Evolutionary conservation across 2,797 vertebrate species (phyloP), one percentile per base, ranked within the genome.

Genomic region (Fratercula arctica): DNA sequence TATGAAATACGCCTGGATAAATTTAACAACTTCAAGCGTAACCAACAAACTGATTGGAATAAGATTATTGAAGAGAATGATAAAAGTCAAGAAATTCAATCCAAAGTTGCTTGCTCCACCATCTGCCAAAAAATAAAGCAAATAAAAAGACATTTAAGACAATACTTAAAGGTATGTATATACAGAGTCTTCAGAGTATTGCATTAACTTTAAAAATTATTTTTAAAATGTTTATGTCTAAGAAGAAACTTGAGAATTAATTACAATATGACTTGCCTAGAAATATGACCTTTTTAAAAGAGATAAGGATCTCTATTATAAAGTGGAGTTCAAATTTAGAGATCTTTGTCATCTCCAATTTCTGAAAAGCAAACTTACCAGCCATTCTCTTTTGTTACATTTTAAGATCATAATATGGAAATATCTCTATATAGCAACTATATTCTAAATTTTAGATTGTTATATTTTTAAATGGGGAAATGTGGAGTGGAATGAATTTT

Each of bases 51-150:
- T 99, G 98, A 99, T 99, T 80, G 99, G 99, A 96, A 99, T 99
- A 97, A 99, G 98, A 97, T 99, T 99, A 98, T 99, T 99, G 99
- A 99, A 99, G 95, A 99, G 99, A 98, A 99, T 99, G 97, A 99
- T 99, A 95, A 99, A 99, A 87, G 99, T 99, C 98, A 99, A 98
- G 97, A 99, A 99, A 98, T 99, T 99, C 96, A 99, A 98, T 97
- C 99, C 99, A 93, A 99, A 99, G 98, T 99, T 99, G 94, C 98
- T 99, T 13, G 99, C 99, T n/a, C 99, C 99, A 70, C 99, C 99
- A 98, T 99, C 99, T 99, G 98, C 96, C 82, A 93, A 95, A 96
- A 96, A 81, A 37, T 54, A 41, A 90, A 82, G 60, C 41, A 82
- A 69, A 90, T 14, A 24, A 69, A 51, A 74, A 45, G 15, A 12